Percentiles rank a stretch among this genome's conserved stretches.
phyloP scores from a whole-genome alignment of 2,113 vertebrate genomes.

The Etia nguti region DNA sequence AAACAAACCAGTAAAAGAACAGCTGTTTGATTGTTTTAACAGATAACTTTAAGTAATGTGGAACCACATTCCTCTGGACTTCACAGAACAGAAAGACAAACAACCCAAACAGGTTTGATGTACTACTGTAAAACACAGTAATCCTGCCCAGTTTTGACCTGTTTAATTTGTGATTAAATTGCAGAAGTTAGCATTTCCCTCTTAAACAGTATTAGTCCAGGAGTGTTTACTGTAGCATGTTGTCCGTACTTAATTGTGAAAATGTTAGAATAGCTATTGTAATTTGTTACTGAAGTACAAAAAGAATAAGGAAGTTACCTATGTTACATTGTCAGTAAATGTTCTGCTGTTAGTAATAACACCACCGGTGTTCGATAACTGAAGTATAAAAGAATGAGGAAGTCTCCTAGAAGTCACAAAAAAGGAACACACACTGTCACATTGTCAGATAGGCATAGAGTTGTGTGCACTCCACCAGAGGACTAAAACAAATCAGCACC shows the following conservation, averaged over 20 bases:
- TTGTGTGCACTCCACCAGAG: not conserved
- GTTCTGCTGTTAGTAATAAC: not conserved
- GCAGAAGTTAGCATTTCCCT: not conserved
- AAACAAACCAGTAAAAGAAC: not conserved
- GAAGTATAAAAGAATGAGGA: slow-evolving; percentile 62
- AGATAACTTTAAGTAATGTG: not conserved
- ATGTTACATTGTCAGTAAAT: not conserved
- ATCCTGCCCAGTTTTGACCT: not conserved
- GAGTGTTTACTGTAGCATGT: not conserved
- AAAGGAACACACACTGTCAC: not conserved
- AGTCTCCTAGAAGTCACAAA: slow-evolving; percentile 13
- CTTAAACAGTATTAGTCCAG: not conserved
- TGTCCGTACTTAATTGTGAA: not conserved
- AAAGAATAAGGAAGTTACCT: slow-evolving; percentile 15
- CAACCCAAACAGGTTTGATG: slow-evolving; percentile 16
- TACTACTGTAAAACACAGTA: not conserved
- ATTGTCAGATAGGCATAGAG: not conserved
- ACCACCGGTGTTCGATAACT: not conserved
- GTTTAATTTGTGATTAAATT: not conserved
- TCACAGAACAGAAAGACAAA: not conserved
- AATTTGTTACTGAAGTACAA: not conserved
- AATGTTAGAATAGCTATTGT: not conserved
- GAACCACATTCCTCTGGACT: not conserved
- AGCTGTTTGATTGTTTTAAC: not conserved
- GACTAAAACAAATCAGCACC: not conserved